Base-by-base conservation (phyloP, 92 coral and sea anemone genomes). In the Anthopleura xanthogrammica region DNA sequence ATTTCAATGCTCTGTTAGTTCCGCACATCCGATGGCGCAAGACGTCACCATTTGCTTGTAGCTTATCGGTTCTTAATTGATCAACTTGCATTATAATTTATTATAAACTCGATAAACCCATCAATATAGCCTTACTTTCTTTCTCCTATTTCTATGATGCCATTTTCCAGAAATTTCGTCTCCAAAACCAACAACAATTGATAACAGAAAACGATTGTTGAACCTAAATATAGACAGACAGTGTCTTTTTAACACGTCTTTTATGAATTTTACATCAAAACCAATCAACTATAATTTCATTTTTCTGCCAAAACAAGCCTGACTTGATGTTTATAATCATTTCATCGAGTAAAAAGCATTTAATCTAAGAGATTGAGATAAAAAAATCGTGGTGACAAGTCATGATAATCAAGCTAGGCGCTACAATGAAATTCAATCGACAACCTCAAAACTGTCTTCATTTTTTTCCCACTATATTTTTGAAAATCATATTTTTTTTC, bases 11-110 rank as follows among this genome's bases (percentile, higher is more conserved):
- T 2, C 43, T 24, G 41, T 29, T 8, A 23, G 17, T 12, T 29
- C 74, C 74, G 74, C 42, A 29, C 74, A 16, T 68, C 74, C 74
- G 74, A 68, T 68, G 72, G 72, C 20, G 36, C 7, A 68, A 68
- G 74, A 68, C 42, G 41, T 36, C 74, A 68, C 4, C 19, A 12
- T 23, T 68, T 68, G 6, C 41, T 23, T 36, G 40, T 13, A 68
- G 24, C 74, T 68, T 29, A 68, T 68, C 42, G 40, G 4, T 68
- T 68, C 6, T 12, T 65, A 65, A 68, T 68, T 68, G 74, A 7
- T 19, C 36, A 5, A 4, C 14, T 29, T 17, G 74, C 41, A 10
- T 29, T 29, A 68, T 68, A 68, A 68, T 68, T 68, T 68, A 3
- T 3, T 9, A 29, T 29, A 9, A 24, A 16, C 42, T 23, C 41